These are phyloP conservation scores for Trachythela sp. DNA, from an alignment of 64 coral and sea anemone species.

Conservation along the genomic window DNA sequence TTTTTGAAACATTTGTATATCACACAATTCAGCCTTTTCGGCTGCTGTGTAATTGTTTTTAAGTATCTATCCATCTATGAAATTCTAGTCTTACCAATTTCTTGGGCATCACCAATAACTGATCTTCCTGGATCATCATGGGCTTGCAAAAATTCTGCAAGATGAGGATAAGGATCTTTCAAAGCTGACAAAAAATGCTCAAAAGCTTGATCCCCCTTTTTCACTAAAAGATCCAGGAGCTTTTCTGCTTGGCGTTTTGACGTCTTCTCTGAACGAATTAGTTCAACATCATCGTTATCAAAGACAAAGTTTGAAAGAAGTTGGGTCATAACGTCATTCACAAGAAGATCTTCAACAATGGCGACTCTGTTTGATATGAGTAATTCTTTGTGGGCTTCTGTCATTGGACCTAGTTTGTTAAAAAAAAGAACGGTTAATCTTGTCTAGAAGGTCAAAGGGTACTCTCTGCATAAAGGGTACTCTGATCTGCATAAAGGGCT, in stretches of 20 bases:
- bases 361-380: constrained; percentile 57
- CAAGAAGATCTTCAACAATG: constrained; percentile 86
- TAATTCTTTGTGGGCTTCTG: constrained; percentile 33
- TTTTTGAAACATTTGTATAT: no score
- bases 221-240: constrained; percentile 69
- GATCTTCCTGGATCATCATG: constrained; percentile 5
- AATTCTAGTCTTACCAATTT: constrained; percentile 34
- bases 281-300: constrained; percentile 73
- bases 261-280: constrained; percentile 68
- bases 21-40: no score
- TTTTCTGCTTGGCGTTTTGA: constrained; percentile 69
- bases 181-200: constrained; percentile 66
- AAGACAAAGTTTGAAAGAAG: constrained; percentile 83
- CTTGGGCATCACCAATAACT: constrained; percentile 42
- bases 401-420: constrained; percentile 63
- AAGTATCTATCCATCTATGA: no score
- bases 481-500: no score
- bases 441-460: not conserved
- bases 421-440: not conserved
- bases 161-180: constrained; percentile 68
- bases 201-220: constrained; percentile 78
- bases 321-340: constrained; percentile 69
- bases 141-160: constrained; percentile 60
- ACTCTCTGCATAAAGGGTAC: no score
- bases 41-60: no score